A percentile compares a stretch with the other conserved stretches of the same genome.
Evolutionary conservation across 2,888 invertebrate species (phyloP).

Genomic region (Thera britannica): DNA sequence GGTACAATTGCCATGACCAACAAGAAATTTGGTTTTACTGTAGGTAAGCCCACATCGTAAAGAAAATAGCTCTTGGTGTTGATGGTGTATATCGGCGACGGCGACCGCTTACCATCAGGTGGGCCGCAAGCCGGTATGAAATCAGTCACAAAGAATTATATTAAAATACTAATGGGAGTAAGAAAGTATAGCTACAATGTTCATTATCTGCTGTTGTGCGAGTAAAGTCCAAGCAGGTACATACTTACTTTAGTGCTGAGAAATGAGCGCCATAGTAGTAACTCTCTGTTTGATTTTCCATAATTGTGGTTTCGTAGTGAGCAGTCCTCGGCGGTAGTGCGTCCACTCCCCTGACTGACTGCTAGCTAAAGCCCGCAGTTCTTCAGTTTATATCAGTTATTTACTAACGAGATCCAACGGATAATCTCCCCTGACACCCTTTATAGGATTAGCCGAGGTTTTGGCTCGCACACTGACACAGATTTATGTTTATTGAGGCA

Average conservation of each 20-base stretch:
- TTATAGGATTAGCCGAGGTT: constrained; percentile 78
- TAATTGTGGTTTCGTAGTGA: constrained; percentile 58
- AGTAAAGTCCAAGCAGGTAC: neutral
- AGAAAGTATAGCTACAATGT: too few relatives aligned
- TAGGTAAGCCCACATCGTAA: too few relatives aligned
- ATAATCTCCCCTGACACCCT: constrained; percentile 70
- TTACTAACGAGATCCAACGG: constrained; percentile 70
- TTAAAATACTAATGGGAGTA: too few relatives aligned
- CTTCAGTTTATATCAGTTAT: constrained; percentile 65
- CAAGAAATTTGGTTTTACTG: too few relatives aligned
- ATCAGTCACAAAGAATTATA: too few relatives aligned
- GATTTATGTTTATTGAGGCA: constrained; percentile 65
- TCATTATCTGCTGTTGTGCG: too few relatives aligned
- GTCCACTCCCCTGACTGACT: constrained; percentile 81
- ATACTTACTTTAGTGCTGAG: constrained; percentile 70
- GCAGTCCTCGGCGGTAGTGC: constrained; percentile 81
- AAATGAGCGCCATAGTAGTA: constrained; percentile 71
- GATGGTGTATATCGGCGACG: too few relatives aligned
- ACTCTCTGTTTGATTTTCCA: constrained; percentile 70
- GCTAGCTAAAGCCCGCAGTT: constrained; percentile 49
- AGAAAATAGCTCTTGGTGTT: too few relatives aligned
- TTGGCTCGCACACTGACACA: constrained; percentile 60
- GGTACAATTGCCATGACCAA: too few relatives aligned
- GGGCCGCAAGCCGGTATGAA: too few relatives aligned
- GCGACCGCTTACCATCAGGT: too few relatives aligned